Evolutionary conservation across 30 jellyfish, hydroid and myxozoan species (phyloP).

Genomic region (Nemopilema nomurai): DNA sequence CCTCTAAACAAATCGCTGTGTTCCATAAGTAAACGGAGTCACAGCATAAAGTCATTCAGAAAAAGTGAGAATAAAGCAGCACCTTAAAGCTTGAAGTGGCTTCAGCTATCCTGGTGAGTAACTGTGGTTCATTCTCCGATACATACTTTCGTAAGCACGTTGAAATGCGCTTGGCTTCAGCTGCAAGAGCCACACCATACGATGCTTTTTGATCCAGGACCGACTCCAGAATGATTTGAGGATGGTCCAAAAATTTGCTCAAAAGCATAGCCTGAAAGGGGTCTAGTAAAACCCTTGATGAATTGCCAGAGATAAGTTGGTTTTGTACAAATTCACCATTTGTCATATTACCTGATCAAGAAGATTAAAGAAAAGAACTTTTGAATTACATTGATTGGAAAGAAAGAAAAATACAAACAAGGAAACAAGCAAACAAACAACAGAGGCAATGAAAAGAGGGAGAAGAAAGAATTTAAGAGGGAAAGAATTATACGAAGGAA

Average conservation of each 20-base stretch:
- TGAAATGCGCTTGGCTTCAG: conserved; percentile 1
- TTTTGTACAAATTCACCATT: background rate
- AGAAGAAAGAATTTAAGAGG: no score
- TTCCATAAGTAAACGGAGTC: background rate
- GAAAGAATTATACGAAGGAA: no score
- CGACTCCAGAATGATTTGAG: background rate
- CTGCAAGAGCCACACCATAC: conserved; percentile 1
- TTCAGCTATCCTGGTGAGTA: background rate
- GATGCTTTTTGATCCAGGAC: background rate
- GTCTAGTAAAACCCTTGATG: background rate
- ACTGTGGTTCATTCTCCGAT: background rate
- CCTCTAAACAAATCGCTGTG: background rate
- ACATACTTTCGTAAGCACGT: background rate
- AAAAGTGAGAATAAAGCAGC: no score
- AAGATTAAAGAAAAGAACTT: background rate
- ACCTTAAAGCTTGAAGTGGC: background rate
- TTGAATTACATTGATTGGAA: background rate
- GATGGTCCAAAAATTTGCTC: background rate
- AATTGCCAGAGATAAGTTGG: background rate
- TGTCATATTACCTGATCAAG: background rate
- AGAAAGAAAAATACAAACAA: background rate
- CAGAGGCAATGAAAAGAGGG: no score
- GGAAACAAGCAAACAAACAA: no score
- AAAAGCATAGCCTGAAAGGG: background rate
- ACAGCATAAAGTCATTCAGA: no score